Base-by-base conservation (phyloP, 2,888 invertebrate species). In the Lasius fuliginosus region DNA sequence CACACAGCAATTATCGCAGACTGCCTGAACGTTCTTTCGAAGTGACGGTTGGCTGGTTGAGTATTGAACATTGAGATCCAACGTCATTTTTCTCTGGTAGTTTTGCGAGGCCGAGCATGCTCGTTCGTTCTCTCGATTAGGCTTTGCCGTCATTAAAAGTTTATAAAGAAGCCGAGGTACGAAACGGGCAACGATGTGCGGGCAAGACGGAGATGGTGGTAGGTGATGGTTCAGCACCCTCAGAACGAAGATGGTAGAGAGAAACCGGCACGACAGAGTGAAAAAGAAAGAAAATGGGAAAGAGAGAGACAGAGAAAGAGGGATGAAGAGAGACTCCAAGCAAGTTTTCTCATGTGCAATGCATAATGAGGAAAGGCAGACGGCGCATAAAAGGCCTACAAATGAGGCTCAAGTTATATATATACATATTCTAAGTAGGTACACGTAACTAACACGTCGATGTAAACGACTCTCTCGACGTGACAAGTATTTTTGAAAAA, bases 301-400 rank as follows among this genome's bases (percentile, higher is more conserved):
- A 82, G 85, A 88, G 84, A 81, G 89, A 85, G 90, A 92, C 93
- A 93, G 92, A 92, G 86, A 91, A 89, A 90, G 93, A 89, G 91
- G 92, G 95, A 74, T 60, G 76, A 83, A 84, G 87, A 88, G 90
- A 91, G 92, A 93, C 92, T 93, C 90, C 89, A 88, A 92, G 91
- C 91, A 94, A 94, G 94, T 95, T 95, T 94, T 95, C 94, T 94
- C 95, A 94, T 94, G 95, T 95, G 94, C 94, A 94, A 94, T 94
- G 94, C 94, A 94, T 95, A 95, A 95, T 94, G 94, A 94, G 94
- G 92, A 90, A 90, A 92, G 91, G 92, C 92, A 94, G 93, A 93
- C 93, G 91, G 92, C 92, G 92, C 93, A 93, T 90, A 90, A 94
- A 94, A 92, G 93, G 92, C 94, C 92, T 94, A 94, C 94, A 93